phyloP scores from a whole-genome alignment of 1,140 invertebrate genomes.

The Chionoecetes opilio region DNA sequence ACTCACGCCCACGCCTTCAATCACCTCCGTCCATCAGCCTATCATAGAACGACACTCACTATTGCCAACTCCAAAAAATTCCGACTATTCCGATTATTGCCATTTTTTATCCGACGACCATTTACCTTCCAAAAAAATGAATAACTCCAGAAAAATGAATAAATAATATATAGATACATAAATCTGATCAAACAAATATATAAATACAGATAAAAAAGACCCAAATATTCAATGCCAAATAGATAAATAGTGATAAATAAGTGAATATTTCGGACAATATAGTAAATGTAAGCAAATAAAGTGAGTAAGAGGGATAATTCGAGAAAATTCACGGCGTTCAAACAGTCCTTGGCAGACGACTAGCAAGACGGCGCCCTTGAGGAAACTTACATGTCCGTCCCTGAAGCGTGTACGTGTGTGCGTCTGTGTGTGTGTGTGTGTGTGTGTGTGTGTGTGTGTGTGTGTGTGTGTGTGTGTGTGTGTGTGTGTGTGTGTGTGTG shows the following conservation, averaged over 20 bases:
- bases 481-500: too few relatives aligned
- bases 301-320: too few relatives aligned
- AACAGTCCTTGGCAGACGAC: neutral
- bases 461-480: neutral
- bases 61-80: too few relatives aligned
- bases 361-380: neutral
- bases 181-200: too few relatives aligned
- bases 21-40: neutral
- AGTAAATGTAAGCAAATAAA: neutral
- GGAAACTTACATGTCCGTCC: neutral
- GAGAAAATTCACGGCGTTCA: too few relatives aligned
- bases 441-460: neutral
- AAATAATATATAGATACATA: too few relatives aligned
- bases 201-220: too few relatives aligned
- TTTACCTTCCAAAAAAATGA: too few relatives aligned
- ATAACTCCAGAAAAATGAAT: neutral
- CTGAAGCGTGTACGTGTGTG: slow-evolving; percentile 3
- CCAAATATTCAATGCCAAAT: neutral
- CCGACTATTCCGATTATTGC: too few relatives aligned
- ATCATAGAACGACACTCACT: too few relatives aligned
- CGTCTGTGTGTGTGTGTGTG: neutral
- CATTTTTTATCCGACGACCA: too few relatives aligned
- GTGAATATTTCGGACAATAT: neutral
- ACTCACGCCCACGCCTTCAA: neutral
- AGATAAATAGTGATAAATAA: neutral